phyloP scores from a whole-genome alignment of 2,888 invertebrate species.

The Drosophila leonis region DNA sequence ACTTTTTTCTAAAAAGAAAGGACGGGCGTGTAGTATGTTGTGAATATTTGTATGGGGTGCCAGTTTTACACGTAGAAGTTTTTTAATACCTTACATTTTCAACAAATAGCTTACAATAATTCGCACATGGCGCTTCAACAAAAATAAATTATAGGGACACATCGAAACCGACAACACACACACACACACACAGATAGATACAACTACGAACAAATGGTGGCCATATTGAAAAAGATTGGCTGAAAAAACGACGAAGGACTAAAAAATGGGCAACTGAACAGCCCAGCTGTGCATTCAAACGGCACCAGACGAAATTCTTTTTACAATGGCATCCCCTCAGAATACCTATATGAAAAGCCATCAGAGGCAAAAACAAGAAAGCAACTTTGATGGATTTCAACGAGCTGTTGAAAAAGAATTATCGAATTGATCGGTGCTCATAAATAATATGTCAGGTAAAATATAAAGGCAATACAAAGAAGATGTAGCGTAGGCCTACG shows the following conservation, averaged over 20 bases:
- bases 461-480: conserved; percentile 9
- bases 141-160: conserved; percentile 63
- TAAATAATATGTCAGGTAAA: conserved; percentile 42
- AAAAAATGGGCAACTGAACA: conserved; percentile 33
- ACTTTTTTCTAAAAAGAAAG: not conserved
- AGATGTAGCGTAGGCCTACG: not conserved
- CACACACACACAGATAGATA: conserved; percentile 11
- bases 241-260: conserved; percentile 41
- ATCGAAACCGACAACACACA: conserved; percentile 24
- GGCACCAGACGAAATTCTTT: conserved; percentile 2
- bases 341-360: not conserved
- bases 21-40: not conserved
- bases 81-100: conserved; percentile 62
- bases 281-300: conserved; percentile 49
- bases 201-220: not conserved
- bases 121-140: conserved; percentile 67
- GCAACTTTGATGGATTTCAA: conserved; percentile 57
- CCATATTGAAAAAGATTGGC: conserved; percentile 30
- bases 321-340: not conserved
- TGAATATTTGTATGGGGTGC: not conserved
- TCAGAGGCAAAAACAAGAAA: conserved; percentile 6
- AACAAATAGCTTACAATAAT: conserved; percentile 74
- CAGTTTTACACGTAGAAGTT: conserved; percentile 35
- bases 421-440: conserved; percentile 64
- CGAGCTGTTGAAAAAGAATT: conserved; percentile 56